Evolutionary conservation across 2,113 vertebrate species (phyloP).

Genomic region (Halcyon senegalensis): DNA sequence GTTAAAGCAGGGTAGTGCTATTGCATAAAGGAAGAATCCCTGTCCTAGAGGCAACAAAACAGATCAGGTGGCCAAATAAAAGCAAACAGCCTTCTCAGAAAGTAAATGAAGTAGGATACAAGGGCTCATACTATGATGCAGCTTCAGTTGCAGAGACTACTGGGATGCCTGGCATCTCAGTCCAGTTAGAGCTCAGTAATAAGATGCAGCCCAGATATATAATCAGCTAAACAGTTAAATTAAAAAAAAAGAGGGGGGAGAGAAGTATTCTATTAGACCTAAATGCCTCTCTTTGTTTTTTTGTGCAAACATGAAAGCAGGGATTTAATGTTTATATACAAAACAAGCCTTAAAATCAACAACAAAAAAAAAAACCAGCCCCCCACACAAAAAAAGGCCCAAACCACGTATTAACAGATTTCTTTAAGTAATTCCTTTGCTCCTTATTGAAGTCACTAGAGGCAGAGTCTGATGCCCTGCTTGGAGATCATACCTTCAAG

Average conservation of each 20-base stretch:
- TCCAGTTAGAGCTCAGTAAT: not conserved
- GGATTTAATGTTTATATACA: not conserved
- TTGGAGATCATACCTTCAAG: not conserved
- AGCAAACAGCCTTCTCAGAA: not conserved
- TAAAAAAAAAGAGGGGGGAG: not conserved
- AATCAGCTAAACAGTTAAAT: not conserved
- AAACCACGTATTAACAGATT: not conserved
- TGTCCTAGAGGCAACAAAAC: constrained; percentile 1
- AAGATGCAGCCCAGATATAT: not conserved
- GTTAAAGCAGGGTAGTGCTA: not conserved
- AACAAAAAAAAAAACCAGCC: too few relatives aligned
- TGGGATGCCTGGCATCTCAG: not conserved
- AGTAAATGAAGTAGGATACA: not conserved
- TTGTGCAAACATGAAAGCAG: not conserved
- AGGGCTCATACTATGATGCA: fast-evolving
- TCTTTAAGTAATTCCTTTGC: not conserved
- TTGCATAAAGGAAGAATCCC: constrained; percentile 27
- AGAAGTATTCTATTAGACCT: not conserved
- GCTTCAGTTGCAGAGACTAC: not conserved
- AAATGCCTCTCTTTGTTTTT: not conserved
- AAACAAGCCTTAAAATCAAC: not conserved
- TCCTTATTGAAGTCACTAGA: not conserved
- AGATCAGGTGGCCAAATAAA: not conserved
- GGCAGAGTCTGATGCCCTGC: not conserved
- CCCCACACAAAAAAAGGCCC: not conserved